These are phyloP conservation scores for Phyllotreta striolata DNA, from an alignment of 2,888 invertebrate species.

Conservation along the genomic window DNA sequence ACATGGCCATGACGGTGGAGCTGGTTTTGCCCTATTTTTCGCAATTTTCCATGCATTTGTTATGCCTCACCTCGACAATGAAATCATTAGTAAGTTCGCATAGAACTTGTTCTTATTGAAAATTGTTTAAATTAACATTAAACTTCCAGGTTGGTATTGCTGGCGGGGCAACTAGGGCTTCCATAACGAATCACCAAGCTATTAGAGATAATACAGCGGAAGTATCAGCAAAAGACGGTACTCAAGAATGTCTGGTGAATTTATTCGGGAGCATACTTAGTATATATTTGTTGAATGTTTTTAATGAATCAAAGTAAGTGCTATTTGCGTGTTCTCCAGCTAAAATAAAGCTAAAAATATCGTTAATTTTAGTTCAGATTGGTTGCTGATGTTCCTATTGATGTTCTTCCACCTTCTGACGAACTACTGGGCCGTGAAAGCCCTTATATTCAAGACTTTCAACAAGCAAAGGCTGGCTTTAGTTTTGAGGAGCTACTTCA, in stretches of 20 bases:
- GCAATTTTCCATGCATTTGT: constrained; percentile 67
- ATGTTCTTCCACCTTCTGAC: constrained; percentile 82
- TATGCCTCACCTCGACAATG: constrained; percentile 78
- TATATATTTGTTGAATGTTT: constrained; percentile 74
- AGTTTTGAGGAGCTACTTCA: constrained; percentile 73
- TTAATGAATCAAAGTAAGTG: constrained; percentile 66
- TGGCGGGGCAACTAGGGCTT: constrained; percentile 91
- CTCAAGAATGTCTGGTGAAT: constrained; percentile 97
- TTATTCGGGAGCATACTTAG: constrained; percentile 83
- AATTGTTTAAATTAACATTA: constrained; percentile 18
- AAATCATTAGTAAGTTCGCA: constrained; percentile 83
- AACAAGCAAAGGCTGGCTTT: constrained; percentile 82
- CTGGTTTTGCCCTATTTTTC: constrained; percentile 76
- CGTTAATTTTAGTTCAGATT: constrained; percentile 71
- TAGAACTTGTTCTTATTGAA: constrained; percentile 23
- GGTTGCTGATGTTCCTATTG: constrained; percentile 77
- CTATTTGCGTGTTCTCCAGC: too few species aligned
- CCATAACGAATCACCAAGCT: constrained; percentile 94
- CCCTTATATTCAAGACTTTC: constrained; percentile 80
- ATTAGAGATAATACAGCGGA: constrained; percentile 90
- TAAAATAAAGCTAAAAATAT: too few species aligned
- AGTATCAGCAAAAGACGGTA: constrained; percentile 92
- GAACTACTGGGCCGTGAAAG: constrained; percentile 87
- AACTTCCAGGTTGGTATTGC: constrained; percentile 62
- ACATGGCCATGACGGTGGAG: constrained; percentile 88